Percentiles rank a stretch among this genome's conserved stretches.
These are phyloP conservation scores for Ischnura elegans DNA, from an alignment of 2,888 invertebrate species.

Conservation along the genomic window DNA sequence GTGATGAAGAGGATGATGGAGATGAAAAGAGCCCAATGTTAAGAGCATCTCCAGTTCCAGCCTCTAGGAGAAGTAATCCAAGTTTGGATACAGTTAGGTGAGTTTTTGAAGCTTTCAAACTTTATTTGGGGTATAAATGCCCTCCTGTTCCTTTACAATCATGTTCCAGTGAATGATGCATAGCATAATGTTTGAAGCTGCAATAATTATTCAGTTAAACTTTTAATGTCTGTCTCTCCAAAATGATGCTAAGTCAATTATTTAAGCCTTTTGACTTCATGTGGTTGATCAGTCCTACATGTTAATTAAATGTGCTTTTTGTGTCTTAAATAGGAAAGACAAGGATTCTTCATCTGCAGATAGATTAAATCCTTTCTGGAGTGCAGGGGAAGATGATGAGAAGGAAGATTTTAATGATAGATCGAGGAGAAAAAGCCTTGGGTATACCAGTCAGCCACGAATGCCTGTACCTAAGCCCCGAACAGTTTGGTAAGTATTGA, in stretches of 20 bases:
- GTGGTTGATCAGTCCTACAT: not conserved
- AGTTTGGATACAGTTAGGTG: slow-evolving; percentile 24
- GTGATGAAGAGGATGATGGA: slow-evolving; percentile 82
- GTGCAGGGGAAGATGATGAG: slow-evolving; percentile 50
- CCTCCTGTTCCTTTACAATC: no score
- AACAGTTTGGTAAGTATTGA: slow-evolving; percentile 45
- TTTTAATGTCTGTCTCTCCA: no score
- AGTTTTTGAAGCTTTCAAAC: not conserved
- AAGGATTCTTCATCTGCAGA: slow-evolving; percentile 4
- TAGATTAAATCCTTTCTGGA: slow-evolving; percentile 52
- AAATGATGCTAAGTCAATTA: no score
- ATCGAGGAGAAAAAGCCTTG: slow-evolving; percentile 41
- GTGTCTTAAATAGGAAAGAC: not conserved
- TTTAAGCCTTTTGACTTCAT: no score
- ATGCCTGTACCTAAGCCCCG: slow-evolving; percentile 55
- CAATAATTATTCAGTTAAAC: no score
- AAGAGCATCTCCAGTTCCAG: slow-evolving; percentile 77
- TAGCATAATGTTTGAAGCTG: no score
- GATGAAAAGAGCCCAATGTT: slow-evolving; percentile 79
- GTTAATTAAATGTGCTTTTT: not conserved
- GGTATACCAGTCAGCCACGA: not conserved
- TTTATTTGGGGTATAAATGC: not conserved
- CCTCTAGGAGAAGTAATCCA: not conserved
- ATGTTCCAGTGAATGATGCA: no score
- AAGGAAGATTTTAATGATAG: not conserved